Percentiles rank a stretch among this genome's conserved stretches.
These are phyloP conservation scores for Spermophilus dauricus DNA, from an alignment of 2,113 vertebrate genomes.

Conservation along the genomic window DNA sequence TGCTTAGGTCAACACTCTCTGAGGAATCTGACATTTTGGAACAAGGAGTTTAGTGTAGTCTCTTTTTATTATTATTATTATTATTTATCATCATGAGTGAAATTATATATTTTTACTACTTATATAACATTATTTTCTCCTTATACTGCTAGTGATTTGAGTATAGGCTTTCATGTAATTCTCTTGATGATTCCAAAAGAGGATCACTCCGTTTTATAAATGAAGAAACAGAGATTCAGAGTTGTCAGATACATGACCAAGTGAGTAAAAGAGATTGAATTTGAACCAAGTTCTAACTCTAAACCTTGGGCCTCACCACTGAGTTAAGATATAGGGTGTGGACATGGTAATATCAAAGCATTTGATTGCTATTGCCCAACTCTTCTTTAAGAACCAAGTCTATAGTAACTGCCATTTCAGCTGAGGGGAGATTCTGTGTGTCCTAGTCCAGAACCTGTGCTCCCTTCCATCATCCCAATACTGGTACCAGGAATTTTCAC, in stretches of 20 bases:
- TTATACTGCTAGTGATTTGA: neutral
- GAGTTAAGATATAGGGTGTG: neutral
- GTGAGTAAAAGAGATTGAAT: neutral
- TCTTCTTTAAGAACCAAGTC: neutral
- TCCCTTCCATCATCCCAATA: neutral
- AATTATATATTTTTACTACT: neutral
- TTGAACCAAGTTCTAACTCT: constrained; percentile 2
- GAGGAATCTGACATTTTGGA: neutral
- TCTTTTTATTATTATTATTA: neutral
- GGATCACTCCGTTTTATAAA: constrained; percentile 20
- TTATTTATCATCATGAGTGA: neutral
- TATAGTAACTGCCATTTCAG: neutral
- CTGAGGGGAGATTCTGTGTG: neutral
- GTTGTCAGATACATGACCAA: neutral
- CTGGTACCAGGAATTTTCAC: neutral
- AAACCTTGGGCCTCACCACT: neutral
- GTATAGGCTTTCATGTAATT: neutral
- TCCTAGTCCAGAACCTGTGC: neutral
- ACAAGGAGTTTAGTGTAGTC: neutral
- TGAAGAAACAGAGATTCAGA: neutral
- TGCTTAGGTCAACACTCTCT: neutral
- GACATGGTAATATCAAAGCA: neutral
- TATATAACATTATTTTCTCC: constrained; percentile 10
- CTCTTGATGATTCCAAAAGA: neutral
- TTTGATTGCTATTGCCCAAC: neutral